phyloP scores from a whole-genome alignment of 1,140 invertebrate genomes.

The Cydia amplana region DNA sequence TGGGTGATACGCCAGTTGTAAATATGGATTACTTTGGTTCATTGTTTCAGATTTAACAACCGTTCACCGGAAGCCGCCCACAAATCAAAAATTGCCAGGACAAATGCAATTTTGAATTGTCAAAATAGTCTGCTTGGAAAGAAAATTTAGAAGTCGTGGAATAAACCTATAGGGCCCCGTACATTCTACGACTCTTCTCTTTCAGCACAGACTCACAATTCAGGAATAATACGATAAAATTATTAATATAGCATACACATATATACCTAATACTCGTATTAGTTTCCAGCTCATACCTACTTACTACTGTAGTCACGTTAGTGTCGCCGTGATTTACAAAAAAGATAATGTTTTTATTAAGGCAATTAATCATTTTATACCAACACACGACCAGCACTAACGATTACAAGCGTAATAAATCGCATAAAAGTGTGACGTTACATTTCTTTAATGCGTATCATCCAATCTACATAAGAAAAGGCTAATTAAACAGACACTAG shows the following conservation, averaged over 20 bases:
- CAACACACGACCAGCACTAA: background rate
- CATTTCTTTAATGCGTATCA: constrained; percentile 10
- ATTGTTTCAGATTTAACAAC: background rate
- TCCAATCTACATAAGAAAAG: background rate
- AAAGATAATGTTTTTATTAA: background rate
- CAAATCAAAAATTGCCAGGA: background rate
- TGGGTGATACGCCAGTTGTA: constrained; percentile 20
- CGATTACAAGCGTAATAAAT: background rate
- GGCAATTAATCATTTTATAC: background rate
- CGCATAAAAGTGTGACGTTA: constrained; percentile 8
- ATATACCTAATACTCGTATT: too few species aligned
- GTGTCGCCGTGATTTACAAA: too few species aligned
- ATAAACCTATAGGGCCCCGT: too few species aligned
- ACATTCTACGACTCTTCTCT: too few species aligned
- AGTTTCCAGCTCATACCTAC: too few species aligned
- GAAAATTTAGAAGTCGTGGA: too few species aligned
- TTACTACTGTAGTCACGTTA: too few species aligned
- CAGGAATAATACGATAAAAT: too few species aligned
- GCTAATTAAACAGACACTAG: constrained; percentile 16
- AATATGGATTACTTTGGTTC: constrained; percentile 14
- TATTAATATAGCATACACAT: too few species aligned
- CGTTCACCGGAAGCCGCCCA: background rate
- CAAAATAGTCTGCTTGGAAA: too few species aligned
- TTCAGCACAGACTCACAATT: too few species aligned
- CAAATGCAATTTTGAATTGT: too few species aligned